Evolutionary conservation across 2,888 invertebrate genomes (phyloP), one percentile per base, ranked within the genome.

Genomic region (Phytoseiulus persimilis): DNA sequence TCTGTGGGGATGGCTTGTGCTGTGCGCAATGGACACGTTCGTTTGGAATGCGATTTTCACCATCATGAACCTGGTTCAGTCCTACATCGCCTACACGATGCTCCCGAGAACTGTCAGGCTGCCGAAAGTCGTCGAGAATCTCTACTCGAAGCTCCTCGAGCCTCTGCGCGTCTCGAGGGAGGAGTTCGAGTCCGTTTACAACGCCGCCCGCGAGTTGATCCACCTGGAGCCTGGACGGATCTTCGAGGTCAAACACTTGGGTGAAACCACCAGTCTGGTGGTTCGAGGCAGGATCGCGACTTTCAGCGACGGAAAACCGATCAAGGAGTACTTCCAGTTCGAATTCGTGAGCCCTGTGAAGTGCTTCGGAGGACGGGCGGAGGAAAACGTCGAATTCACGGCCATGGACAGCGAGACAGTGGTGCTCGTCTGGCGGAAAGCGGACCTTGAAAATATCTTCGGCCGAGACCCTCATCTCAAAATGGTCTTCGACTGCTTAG

Each of bases 401-500:
- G 87, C 87, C 0, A 5, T 87, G 18, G 32, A 33, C 18, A 87
- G 39, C 87, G 33, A 33, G 9, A 87, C 87, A 1, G 33, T 87
- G 5, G 33, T 87, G 33, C 87, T 87, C 9, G 33, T 87, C 11
- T 87, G 87, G 87, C 32, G 87, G 0, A 33, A 39, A 5, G 33
- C 32, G 33, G 87, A 31, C 39, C 87, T 87, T n/a, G 39, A 87
- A 28, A 45, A 33, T 23, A 31, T 87, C 11, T 45, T 87, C n/a
- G 9, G 32, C n/a, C 3, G 33, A 23, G 87, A 87, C 33, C 32
- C 32, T 5, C 87, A 87, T 45, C 87, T 87, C 33, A 31, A 87
- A 31, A n/a, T 87, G 45, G 87, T 87, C 39, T 87, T 87, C 87
- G 87, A 87, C n/a, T 87, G 87, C 23, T 31, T 87, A n/a, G 87